Evolutionary conservation across 2,113 vertebrate species (phyloP).

Genomic region (Paralichthys olivaceus): DNA sequence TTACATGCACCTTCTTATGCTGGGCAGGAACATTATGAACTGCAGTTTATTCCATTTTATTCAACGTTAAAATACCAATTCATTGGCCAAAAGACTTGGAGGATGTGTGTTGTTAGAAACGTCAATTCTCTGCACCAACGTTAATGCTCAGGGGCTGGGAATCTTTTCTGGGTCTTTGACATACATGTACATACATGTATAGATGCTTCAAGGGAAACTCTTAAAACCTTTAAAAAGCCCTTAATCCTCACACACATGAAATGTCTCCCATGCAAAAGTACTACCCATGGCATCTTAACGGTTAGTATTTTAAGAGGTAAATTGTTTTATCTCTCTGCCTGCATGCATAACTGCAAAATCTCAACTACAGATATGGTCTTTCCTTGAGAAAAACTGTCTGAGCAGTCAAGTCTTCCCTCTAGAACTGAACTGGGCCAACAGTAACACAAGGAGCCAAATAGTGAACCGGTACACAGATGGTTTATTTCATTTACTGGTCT

Average conservation of each 20-base stretch:
- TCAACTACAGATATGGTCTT: background rate
- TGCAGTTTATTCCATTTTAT: too few relatives aligned
- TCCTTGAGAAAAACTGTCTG: background rate
- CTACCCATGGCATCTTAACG: background rate
- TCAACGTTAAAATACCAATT: too few relatives aligned
- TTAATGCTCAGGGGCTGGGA: background rate
- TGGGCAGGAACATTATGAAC: too few relatives aligned
- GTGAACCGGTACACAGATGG: constrained; percentile 9
- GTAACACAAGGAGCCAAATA: constrained; percentile 14
- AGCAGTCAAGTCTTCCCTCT: constrained; percentile 3
- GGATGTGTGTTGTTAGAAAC: too few relatives aligned
- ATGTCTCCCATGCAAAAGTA: background rate
- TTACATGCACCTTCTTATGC: background rate
- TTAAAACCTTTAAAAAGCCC: background rate
- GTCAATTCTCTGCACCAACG: background rate
- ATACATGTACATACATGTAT: constrained; percentile 5
- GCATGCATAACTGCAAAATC: background rate
- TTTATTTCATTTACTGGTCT: constrained; percentile 30
- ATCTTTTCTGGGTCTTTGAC: background rate
- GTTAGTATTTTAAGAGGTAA: background rate
- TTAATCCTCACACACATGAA: background rate
- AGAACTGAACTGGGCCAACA: constrained; percentile 4
- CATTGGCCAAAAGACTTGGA: too few relatives aligned
- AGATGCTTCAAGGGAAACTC: background rate
- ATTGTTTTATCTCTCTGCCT: background rate